Evolutionary conservation across 2,113 vertebrate species (phyloP).

Genomic region (Ahaetulla prasina): DNA sequence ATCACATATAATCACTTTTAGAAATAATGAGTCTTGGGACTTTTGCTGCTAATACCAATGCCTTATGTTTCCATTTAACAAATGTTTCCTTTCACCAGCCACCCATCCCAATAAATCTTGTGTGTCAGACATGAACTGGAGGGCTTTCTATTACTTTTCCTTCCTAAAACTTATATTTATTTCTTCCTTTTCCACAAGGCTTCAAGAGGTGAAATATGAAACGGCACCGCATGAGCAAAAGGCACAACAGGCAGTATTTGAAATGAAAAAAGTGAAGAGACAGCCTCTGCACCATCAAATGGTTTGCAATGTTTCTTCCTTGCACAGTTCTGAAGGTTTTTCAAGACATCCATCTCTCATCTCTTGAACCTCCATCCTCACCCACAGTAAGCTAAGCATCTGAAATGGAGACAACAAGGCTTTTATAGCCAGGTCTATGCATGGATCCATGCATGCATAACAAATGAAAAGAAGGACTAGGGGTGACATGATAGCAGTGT

Average conservation of each 20-base stretch:
- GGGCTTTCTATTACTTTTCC: background rate
- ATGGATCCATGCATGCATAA: background rate
- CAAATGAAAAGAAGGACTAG: background rate
- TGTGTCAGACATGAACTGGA: background rate
- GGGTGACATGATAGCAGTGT: no score
- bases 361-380: background rate
- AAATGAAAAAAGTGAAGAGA: background rate
- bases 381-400: background rate
- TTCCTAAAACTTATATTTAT: background rate
- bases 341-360: background rate
- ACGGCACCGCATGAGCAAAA: background rate
- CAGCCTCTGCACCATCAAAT: background rate
- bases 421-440: background rate
- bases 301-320: background rate
- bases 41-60: background rate
- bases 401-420: background rate
- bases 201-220: background rate
- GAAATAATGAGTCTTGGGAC: background rate
- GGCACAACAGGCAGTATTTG: background rate
- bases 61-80: background rate
- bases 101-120: background rate
- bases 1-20: conserved; percentile 45
- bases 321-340: background rate
- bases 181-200: background rate
- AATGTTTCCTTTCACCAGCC: background rate